These are phyloP conservation scores for Tringa solitaria DNA, from an alignment of 2,113 vertebrate genomes.

Conservation along the genomic window DNA sequence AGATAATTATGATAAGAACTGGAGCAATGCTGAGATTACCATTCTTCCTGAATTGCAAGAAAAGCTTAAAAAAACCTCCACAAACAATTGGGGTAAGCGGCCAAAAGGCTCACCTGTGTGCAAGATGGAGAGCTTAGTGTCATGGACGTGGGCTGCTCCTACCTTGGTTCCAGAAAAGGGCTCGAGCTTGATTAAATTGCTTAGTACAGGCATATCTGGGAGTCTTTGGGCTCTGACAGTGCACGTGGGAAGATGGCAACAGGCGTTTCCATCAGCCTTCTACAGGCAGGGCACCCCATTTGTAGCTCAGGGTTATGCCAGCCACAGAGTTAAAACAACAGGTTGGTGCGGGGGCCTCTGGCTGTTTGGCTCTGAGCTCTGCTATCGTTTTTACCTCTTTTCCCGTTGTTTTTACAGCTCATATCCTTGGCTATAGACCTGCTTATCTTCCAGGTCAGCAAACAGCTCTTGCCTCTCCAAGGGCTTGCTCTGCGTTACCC, in stretches of 20 bases:
- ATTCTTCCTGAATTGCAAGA: neutral
- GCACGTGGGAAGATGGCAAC: neutral
- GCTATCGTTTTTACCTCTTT: neutral
- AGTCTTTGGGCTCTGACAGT: neutral
- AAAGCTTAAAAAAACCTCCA: neutral
- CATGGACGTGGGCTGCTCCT: neutral
- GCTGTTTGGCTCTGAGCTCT: neutral
- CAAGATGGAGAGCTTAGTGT: too few species aligned
- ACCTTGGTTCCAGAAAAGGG: neutral
- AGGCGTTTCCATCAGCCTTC: neutral
- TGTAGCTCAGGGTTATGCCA: neutral
- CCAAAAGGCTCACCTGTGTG: neutral
- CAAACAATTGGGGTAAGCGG: neutral
- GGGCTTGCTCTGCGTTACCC: neutral
- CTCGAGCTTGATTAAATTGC: neutral
- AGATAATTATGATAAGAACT: neutral
- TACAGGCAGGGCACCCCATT: accelerated
- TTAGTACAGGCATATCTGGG: too few species aligned
- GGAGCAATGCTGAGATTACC: accelerated
- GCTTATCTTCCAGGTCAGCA: neutral
- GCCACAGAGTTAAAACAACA: neutral
- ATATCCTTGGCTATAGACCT: conserved; percentile 14
- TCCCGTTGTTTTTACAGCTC: neutral
- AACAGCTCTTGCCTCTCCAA: neutral
- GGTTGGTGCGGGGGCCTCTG: neutral